Evolutionary conservation across 2,797 vertebrate species (phyloP).

Genomic region (Antrozous pallidus): DNA sequence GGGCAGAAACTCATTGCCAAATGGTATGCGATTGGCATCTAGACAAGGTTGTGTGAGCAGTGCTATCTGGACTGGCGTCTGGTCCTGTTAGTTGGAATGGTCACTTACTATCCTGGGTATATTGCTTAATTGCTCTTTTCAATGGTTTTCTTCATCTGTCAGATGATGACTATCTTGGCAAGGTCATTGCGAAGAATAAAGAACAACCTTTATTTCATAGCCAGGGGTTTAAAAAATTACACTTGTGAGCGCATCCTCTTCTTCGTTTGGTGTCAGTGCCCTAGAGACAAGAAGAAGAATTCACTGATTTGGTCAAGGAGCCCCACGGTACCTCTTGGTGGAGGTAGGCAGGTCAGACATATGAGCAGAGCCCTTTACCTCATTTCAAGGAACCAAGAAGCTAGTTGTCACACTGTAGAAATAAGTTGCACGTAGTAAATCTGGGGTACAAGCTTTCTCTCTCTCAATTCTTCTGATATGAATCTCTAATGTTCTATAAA

Average conservation of each 20-base stretch:
- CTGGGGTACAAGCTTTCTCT: background rate
- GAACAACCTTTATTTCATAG: background rate
- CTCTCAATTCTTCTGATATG: background rate
- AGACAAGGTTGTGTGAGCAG: background rate
- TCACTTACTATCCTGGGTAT: background rate
- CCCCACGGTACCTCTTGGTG: background rate
- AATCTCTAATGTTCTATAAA: background rate
- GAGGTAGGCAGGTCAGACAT: background rate
- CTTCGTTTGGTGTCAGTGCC: background rate
- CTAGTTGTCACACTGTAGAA: background rate
- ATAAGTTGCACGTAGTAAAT: background rate
- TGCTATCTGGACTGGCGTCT: background rate
- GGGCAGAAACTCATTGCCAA: background rate
- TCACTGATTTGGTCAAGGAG: background rate
- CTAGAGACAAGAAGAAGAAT: background rate
- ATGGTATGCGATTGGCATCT: background rate
- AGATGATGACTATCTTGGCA: slow-evolving; percentile 65
- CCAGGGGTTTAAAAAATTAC: background rate
- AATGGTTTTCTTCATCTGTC: slow-evolving; percentile 27
- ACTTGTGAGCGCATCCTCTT: background rate
- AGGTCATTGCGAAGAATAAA: slow-evolving; percentile 56
- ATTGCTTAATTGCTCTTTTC: background rate
- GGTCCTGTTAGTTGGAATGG: background rate
- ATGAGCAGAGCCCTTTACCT: background rate
- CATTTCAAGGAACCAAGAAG: background rate